Percentiles rank a stretch among this genome's conserved stretches.
phyloP scores from a whole-genome alignment of 1,140 invertebrate genomes.

The Brachionus plicatilis region DNA sequence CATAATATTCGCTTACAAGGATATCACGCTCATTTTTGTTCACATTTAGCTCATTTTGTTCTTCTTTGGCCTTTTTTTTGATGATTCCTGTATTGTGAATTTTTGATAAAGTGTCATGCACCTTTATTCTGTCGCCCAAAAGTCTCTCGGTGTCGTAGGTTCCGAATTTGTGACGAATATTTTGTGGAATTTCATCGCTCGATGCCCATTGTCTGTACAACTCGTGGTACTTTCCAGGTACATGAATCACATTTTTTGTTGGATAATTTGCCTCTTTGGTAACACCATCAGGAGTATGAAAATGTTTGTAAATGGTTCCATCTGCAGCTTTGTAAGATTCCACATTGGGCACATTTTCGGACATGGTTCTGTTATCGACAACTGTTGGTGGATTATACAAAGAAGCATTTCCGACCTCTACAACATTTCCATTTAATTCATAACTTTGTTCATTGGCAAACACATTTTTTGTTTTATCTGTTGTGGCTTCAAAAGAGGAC shows the following conservation, averaged over 20 bases:
- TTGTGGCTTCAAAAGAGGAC: not conserved
- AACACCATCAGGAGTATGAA: not conserved
- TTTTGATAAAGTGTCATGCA: conserved; percentile 21
- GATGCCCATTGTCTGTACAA: conserved; percentile 4
- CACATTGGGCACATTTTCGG: not conserved
- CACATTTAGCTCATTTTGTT: not conserved
- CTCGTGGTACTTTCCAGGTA: conserved; percentile 19
- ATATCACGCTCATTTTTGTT: not conserved
- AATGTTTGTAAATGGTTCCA: not conserved
- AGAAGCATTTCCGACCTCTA: not conserved
- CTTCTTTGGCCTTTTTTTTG: conserved; percentile 33
- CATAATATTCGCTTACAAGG: conserved; percentile 12
- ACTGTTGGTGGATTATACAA: not conserved
- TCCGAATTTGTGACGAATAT: conserved; percentile 28
- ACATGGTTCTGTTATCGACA: not conserved
- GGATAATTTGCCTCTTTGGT: conserved; percentile 4
- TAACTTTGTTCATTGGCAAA: not conserved
- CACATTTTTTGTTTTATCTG: not conserved
- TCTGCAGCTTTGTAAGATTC: conserved; percentile 27
- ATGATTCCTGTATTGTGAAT: conserved; percentile 15
- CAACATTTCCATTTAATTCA: not conserved
- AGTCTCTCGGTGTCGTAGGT: conserved; percentile 7
- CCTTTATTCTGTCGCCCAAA: not conserved
- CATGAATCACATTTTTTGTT: conserved; percentile 31
- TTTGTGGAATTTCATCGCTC: conserved; percentile 6